Base-by-base conservation (phyloP, 2,797 vertebrate species). In the Parotocinclus haroldoi region DNA sequence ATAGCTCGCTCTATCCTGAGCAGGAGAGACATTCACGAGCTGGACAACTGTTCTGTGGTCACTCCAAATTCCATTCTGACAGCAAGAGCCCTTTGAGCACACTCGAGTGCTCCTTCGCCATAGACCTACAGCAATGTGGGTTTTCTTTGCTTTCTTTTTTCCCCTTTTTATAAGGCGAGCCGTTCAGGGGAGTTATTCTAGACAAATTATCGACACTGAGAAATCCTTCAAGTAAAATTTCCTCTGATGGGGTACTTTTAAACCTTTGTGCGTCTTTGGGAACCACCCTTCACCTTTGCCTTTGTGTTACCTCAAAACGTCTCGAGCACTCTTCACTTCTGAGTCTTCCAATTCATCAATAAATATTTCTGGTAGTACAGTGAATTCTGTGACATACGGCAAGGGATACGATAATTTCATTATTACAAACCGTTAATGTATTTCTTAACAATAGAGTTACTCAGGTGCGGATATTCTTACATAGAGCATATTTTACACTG, bases 11-110 rank as follows among this genome's bases (percentile, higher is more conserved):
- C 68, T 85, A 79, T 85, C 78, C 82, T 61, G 72, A 14, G 70
- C 56, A 66, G 67, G 65, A 61, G 66, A 73, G 73, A 81, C 72
- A 77, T 83, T 86, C 76, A 76, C 36, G 42, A 66, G 58, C 60
- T 56, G 63, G 62, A 68, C 68, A 50, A 69, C 72, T 78, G 73
- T 80, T 78, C 73, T 82, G 84, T 81, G 87, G 85, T 89, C 87
- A 88, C 89, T 89, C 82, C 84, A 89, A 84, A 91, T 91, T 91
- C 86, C 82, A 84, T 83, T 83, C 82, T 90, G 87, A 89, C 89
- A 89, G 88, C 80, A 78, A 91, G 89, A 85, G 86, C 86, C 82
- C 87, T 89, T 83, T 83, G 77, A 88, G 75, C 73, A 72, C 77
- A 76, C 75, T 87, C 78, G 77, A 89, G 89, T 84, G 84, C 81